Evolutionary conservation across 2,113 vertebrate genomes (phyloP).

Genomic region (Psittacara wagleri): DNA sequence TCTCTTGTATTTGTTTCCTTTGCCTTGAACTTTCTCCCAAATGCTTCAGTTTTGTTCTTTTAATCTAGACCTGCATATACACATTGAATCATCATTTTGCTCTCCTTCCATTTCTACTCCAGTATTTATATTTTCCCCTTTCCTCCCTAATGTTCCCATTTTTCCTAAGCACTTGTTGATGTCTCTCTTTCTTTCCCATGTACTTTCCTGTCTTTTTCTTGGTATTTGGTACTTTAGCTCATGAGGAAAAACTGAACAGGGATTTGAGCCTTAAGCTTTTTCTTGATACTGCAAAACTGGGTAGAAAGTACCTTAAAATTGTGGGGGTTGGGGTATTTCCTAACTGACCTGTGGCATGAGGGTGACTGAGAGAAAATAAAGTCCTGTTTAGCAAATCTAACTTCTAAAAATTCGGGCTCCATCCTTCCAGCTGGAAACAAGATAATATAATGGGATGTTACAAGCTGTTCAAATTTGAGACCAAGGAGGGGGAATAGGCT

Average conservation of each 20-base stretch:
- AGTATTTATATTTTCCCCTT: not conserved
- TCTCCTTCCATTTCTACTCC: not conserved
- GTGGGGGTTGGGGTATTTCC: not conserved
- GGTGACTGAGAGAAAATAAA: not conserved
- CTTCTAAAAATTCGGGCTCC: conserved; percentile 12
- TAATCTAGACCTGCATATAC: not conserved
- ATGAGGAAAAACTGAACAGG: not conserved
- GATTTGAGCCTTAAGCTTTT: not conserved
- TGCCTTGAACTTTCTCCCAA: not conserved
- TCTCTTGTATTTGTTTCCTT: not conserved
- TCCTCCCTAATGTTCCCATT: not conserved
- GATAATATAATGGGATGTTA: conserved; percentile 32
- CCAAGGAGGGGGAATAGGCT: conserved; percentile 28
- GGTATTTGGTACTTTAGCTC: not conserved
- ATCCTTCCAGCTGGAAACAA: conserved; percentile 40
- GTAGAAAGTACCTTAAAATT: not conserved
- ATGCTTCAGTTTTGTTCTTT: not conserved
- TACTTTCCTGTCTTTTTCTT: not conserved
- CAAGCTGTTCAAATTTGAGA: conserved; percentile 52
- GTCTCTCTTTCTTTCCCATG: not conserved
- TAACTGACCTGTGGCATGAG: not conserved
- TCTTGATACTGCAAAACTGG: not conserved
- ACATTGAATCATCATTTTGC: not conserved
- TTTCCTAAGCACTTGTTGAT: not conserved
- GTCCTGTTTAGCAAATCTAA: not conserved